Evolutionary conservation across 2,113 vertebrate genomes (phyloP).

Genomic region (Telmatochromis sp.): DNA sequence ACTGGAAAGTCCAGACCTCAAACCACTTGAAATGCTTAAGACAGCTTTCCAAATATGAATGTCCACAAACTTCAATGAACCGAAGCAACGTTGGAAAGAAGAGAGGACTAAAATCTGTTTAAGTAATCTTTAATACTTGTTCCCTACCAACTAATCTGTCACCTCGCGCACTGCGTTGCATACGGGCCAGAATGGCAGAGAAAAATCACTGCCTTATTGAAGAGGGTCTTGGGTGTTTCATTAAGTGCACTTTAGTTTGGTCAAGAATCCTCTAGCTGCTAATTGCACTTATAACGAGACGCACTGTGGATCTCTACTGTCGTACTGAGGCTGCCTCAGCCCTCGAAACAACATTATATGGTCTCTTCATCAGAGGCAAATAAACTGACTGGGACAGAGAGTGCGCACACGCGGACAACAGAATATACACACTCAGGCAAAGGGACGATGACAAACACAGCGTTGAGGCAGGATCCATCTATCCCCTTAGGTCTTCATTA

Average conservation of each 20-base stretch:
- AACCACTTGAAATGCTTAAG: background rate
- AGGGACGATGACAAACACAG: background rate
- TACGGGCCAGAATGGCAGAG: background rate
- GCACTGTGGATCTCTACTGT: background rate
- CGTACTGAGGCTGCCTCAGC: background rate
- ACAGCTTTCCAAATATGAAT: background rate
- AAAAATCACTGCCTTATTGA: conserved; percentile 13
- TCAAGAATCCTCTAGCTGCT: conserved; percentile 41
- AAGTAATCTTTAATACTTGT: background rate
- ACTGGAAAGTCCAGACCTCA: background rate
- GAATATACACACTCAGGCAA: background rate
- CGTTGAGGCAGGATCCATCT: conserved; percentile 4
- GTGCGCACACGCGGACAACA: background rate
- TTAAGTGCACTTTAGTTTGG: conserved; percentile 42
- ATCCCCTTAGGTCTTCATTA: conserved; percentile 50
- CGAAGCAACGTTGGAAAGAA: background rate
- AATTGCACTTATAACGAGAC: conserved; percentile 25
- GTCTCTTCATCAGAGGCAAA: conserved; percentile 5
- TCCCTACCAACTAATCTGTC: background rate
- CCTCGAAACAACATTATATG: conserved; percentile 11
- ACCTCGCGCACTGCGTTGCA: background rate
- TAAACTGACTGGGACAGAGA: background rate
- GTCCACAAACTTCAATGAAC: background rate
- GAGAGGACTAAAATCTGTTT: background rate
- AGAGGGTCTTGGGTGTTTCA: conserved; percentile 39